Base-by-base conservation (phyloP, 1,140 invertebrate genomes). In the Drosophila micromelanica region DNA sequence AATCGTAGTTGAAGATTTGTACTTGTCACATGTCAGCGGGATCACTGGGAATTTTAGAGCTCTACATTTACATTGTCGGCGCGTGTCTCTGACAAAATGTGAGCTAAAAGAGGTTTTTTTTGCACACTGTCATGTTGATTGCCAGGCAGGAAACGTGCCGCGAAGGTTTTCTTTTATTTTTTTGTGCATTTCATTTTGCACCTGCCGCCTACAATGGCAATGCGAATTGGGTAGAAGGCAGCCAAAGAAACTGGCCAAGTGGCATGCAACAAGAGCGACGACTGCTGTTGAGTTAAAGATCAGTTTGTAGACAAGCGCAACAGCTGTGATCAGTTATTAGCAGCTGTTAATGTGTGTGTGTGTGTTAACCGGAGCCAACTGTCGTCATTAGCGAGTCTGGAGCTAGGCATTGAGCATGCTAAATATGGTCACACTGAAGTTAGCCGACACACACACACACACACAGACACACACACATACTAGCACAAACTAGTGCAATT, bases 361-460 rank as follows among this genome's bases (percentile, higher is more conserved):
- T n/a, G 37, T 64, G 46, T 61, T 60, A 55, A 69, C 40, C 61
- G 40, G 55, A 49, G 72, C 46, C 82, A 87, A 82, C 76, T 89
- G 76, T 82, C 63, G 76, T 82, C 82, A 84, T 87, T 89, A 82
- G 69, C 76, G 48, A 76, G 67, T 63, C 49, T 67, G 38, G 68
- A 56, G 67, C 69, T 45, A 75, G 81, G 73, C 84, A 89, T 89
- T 87, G 84, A 89, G 67, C 69, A 72, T 80, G 79, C 84, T 89
- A 80, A 89, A 89, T 89, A 89, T 89, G 84, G 84, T 75, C 82
- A 48, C 76, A 89, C 84, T 89, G 56, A 89, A 89, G 84, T 89
- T 74, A 77, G 84, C 84, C 84, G 81, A 69, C 81, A 77, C 37
- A 15, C 51, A n/a, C n/a, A n/a, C n/a, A n/a, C 45, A 52, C 52